These are phyloP conservation scores for Tenthredo scrophulariae DNA, from an alignment of 2,888 invertebrate genomes.

Conservation along the genomic window DNA sequence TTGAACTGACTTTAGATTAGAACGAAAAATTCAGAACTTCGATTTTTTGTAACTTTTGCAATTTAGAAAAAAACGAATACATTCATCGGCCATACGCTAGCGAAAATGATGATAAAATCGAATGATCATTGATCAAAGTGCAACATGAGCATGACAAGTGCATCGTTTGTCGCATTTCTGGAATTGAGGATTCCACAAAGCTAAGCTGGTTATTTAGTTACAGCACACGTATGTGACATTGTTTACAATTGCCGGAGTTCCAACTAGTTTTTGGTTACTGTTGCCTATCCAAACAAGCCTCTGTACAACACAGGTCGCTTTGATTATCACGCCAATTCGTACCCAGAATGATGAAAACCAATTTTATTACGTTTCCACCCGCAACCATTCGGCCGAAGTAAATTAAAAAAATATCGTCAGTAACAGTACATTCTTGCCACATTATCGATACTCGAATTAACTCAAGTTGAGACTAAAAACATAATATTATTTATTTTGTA, in stretches of 20 bases:
- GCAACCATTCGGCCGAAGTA: not conserved
- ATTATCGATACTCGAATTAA: not conserved
- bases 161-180: constrained; percentile 5
- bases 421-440: not conserved
- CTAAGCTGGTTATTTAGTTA: constrained; percentile 34
- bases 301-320: not conserved
- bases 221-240: constrained; percentile 1
- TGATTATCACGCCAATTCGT: constrained; percentile 12
- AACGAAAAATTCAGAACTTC: not conserved
- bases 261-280: constrained; percentile 27
- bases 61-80: not conserved
- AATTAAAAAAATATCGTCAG: constrained; percentile 12
- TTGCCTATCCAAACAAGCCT: constrained; percentile 25
- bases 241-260: constrained; percentile 13
- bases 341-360: not conserved
- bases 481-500: not conserved
- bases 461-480: not conserved
- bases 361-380: not conserved
- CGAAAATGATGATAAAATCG: not conserved
- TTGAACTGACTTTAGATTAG: not conserved
- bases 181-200: constrained; percentile 21
- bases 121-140: constrained; percentile 17
- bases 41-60: not conserved
- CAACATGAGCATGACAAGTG: not conserved
- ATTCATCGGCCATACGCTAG: not conserved